A percentile compares a stretch with the other conserved stretches of the same genome.
Conservation (phyloP, 2,888 invertebrate genomes). For the Epinotia demarniana region DNA sequence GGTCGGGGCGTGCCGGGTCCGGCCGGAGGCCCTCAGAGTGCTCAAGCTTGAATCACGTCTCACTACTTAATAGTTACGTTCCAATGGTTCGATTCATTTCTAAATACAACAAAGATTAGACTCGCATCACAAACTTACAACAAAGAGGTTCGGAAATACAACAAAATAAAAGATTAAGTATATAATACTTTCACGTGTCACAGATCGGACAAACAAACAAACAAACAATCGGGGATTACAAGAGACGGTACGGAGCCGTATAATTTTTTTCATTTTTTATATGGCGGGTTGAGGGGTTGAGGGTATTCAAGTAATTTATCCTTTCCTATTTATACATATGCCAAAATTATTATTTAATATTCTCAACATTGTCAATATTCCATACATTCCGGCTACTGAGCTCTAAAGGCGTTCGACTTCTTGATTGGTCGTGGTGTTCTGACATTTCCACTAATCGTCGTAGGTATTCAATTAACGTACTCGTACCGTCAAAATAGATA, state of each 20-base stretch:
- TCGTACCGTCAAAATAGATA: no score
- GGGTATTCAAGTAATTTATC: not conserved
- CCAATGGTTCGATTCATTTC: not conserved
- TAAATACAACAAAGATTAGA: not conserved
- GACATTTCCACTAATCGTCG: no score
- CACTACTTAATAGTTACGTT: constrained; percentile 2
- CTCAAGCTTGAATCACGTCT: constrained; percentile 16
- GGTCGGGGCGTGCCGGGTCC: constrained; percentile 15
- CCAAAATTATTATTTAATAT: not conserved
- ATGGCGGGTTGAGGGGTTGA: not conserved
- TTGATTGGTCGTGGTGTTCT: no score
- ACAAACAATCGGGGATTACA: not conserved
- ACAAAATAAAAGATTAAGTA: not conserved
- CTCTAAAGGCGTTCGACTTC: no score
- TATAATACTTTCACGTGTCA: not conserved
- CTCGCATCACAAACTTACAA: no score
- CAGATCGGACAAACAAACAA: not conserved
- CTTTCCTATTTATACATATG: not conserved
- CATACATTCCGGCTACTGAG: not conserved
- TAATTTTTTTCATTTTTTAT: not conserved
- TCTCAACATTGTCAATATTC: not conserved
- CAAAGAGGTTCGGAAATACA: not conserved
- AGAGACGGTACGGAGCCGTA: not conserved
- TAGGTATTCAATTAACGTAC: no score
- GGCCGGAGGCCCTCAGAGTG: not conserved